Evolutionary conservation across 37 sponge, comb jelly and placozoan species (phyloP).

Genomic region (Beroe ovata): DNA sequence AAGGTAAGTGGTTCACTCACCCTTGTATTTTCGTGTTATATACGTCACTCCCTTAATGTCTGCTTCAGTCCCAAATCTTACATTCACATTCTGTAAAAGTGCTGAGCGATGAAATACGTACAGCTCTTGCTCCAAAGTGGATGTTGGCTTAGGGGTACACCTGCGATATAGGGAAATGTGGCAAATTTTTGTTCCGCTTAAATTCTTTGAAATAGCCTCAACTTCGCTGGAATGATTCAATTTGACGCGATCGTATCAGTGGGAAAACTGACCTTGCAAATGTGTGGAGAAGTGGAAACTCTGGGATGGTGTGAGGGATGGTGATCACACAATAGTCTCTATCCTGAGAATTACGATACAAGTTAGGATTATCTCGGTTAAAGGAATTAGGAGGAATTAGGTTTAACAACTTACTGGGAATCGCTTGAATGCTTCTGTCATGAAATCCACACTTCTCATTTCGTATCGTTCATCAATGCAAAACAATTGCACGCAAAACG

Average conservation of each 20-base stretch:
- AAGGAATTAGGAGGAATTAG: too few relatives aligned
- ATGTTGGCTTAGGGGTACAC: conserved; percentile 71
- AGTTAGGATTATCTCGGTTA: too few relatives aligned
- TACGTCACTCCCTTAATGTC: conserved; percentile 8
- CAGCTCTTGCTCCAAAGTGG: conserved; percentile 81
- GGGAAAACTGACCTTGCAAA: conserved; percentile 52
- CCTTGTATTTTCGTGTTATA: conserved; percentile 58
- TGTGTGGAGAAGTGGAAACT: conserved; percentile 81
- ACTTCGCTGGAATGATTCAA: background rate
- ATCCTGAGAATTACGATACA: too few relatives aligned
- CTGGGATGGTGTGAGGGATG: conserved; percentile 79
- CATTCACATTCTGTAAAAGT: conserved; percentile 71
- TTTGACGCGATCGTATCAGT: background rate
- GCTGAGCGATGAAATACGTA: conserved; percentile 84
- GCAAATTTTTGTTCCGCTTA: too few relatives aligned
- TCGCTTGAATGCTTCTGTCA: conserved; percentile 79
- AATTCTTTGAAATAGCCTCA: background rate
- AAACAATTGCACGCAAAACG: conserved; percentile 85
- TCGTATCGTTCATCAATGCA: conserved; percentile 92
- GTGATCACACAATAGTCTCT: conserved; percentile 83
- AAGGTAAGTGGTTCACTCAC: too few relatives aligned
- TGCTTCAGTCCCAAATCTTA: conserved; percentile 45
- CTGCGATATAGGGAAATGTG: background rate
- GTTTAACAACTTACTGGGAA: conserved; percentile 81
- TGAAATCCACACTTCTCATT: conserved; percentile 85